Evolutionary conservation across 2,797 vertebrate species (phyloP).

Genomic region (Danio aesculapii): DNA sequence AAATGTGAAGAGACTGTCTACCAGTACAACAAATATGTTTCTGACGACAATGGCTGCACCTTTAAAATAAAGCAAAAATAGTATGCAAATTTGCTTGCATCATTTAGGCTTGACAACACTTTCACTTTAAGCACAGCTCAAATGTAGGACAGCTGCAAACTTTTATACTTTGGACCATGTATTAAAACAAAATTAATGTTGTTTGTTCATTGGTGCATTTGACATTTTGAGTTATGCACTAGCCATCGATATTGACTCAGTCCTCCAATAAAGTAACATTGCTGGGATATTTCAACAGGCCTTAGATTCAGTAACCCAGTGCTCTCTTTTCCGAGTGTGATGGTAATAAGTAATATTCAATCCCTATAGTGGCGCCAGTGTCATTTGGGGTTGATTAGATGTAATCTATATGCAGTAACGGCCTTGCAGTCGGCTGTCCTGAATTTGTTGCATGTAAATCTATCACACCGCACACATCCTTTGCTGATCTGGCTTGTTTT

Average conservation of each 20-base stretch:
- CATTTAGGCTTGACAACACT: background rate
- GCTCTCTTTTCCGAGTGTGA: constrained; percentile 14
- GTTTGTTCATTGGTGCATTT: constrained; percentile 13
- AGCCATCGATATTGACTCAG: background rate
- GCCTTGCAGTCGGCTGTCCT: constrained; percentile 26
- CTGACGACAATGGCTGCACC: too few species aligned
- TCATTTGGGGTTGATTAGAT: constrained; percentile 29
- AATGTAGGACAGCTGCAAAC: background rate
- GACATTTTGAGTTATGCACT: constrained; percentile 25
- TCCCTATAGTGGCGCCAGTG: constrained; percentile 6
- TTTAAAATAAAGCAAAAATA: too few species aligned
- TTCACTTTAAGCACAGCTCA: background rate
- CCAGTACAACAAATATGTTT: too few species aligned
- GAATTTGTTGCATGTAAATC: constrained; percentile 35
- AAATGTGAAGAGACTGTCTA: too few species aligned
- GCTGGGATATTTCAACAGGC: background rate
- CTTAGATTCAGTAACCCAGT: constrained; percentile 25
- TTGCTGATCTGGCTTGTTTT: background rate
- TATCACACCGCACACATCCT: background rate
- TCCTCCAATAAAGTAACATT: constrained; percentile 22
- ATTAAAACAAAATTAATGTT: constrained; percentile 17
- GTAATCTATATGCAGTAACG: constrained; percentile 40
- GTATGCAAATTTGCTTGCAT: too few species aligned
- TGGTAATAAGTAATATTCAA: constrained; percentile 21
- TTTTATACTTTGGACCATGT: background rate